Evolutionary conservation across 2,113 vertebrate genomes (phyloP).

Genomic region (Baryphthengus martii): DNA sequence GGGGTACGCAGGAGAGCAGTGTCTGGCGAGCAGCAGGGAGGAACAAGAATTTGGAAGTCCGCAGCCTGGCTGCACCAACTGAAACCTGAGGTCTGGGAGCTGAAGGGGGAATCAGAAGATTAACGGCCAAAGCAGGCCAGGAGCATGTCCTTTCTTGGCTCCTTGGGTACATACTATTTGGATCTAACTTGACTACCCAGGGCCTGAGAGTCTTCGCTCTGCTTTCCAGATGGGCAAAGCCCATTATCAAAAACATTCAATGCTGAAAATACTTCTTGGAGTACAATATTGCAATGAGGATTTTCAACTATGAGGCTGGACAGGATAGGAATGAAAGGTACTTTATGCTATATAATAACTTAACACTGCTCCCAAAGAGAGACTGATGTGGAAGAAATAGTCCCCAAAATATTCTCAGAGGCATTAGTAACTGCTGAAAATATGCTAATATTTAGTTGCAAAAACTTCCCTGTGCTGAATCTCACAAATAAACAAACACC

Average conservation of each 20-base stretch:
- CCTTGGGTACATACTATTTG: not conserved
- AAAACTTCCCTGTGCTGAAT: not conserved
- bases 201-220: not conserved
- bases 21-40: not conserved
- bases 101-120: not conserved
- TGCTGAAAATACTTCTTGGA: slow-evolving; percentile 10
- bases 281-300: not conserved
- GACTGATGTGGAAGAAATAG: not conserved
- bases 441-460: not conserved
- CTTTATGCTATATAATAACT: not conserved
- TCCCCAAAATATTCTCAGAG: not conserved
- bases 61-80: not conserved
- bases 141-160: slow-evolving; percentile 51
- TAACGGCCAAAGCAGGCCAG: not conserved
- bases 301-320: not conserved
- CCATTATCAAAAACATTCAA: not conserved
- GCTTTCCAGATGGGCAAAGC: slow-evolving; percentile 51
- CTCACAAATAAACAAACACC: not conserved
- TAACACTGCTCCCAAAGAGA: not conserved
- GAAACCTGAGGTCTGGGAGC: slow-evolving; percentile 1
- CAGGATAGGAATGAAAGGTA: not conserved
- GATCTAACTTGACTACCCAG: slow-evolving; percentile 13
- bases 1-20: too few relatives aligned
- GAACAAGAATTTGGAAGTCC: not conserved
- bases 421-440: not conserved